Conservation (phyloP, 2,113 vertebrate genomes). For the Carlito syrichta region DNA sequence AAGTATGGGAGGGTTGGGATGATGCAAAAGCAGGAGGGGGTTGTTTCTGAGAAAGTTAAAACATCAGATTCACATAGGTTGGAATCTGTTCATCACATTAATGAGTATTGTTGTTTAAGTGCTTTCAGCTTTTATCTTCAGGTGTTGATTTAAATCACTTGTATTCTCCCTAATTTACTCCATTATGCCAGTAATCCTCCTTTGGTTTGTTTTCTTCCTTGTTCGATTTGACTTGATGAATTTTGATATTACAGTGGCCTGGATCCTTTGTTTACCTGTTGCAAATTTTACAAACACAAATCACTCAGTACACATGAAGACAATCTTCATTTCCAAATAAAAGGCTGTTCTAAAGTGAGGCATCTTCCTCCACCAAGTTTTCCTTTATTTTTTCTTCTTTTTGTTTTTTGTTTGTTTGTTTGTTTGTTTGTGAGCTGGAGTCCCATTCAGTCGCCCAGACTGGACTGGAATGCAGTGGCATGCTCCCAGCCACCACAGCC, state of each 20-base stretch:
- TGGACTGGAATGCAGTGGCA: too few species aligned
- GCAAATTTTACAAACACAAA: not conserved
- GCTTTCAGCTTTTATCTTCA: not conserved
- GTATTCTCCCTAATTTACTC: not conserved
- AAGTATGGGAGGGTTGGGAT: not conserved
- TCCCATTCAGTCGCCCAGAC: too few species aligned
- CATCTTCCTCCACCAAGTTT: fast-evolving
- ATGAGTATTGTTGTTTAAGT: not conserved
- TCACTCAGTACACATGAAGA: not conserved
- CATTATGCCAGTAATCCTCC: not conserved
- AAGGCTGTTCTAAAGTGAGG: not conserved
- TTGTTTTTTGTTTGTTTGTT: too few species aligned
- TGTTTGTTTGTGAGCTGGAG: too few species aligned
- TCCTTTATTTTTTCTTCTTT: not conserved
- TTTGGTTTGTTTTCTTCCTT: not conserved
- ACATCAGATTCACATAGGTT: not conserved
- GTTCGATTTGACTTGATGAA: not conserved
- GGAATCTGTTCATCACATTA: not conserved
- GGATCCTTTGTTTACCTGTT: not conserved
- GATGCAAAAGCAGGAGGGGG: not conserved
- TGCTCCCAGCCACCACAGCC: too few species aligned
- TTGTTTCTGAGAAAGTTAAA: not conserved
- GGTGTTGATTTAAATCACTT: not conserved
- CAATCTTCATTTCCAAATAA: not conserved
- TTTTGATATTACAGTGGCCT: not conserved